Conservation (phyloP, 2,797 vertebrate genomes). For the Otolemur crassicaudatus region DNA sequence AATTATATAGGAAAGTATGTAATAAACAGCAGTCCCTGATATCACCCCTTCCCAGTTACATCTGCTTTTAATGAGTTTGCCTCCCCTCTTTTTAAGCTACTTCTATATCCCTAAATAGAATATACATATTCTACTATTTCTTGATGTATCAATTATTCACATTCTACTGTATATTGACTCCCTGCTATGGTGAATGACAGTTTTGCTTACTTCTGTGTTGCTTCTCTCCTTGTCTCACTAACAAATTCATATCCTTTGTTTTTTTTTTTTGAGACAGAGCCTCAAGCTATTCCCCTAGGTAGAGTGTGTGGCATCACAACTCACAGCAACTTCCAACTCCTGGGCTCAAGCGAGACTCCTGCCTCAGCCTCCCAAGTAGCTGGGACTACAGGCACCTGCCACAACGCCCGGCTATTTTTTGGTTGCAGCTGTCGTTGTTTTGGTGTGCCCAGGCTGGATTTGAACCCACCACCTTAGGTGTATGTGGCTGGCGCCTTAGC, state of each 20-base stretch:
- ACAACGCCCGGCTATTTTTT: too few species aligned
- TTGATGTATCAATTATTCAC: not conserved
- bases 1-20: not conserved
- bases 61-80: not conserved
- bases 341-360: too few species aligned
- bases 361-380: too few species aligned
- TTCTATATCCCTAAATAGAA: not conserved
- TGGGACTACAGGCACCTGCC: too few species aligned
- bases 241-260: not conserved
- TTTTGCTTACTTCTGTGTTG: not conserved
- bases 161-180: not conserved
- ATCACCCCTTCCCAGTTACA: not conserved
- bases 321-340: too few species aligned
- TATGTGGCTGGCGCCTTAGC: too few species aligned
- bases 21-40: not conserved
- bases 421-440: too few species aligned
- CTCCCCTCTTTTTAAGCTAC: not conserved
- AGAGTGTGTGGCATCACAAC: too few species aligned
- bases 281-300: too few species aligned
- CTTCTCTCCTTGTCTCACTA: not conserved
- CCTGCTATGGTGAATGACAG: slow-evolving; percentile 1
- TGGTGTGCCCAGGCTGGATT: too few species aligned
- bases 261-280: too few species aligned
- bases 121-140: slow-evolving; percentile 31
- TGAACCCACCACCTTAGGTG: too few species aligned